Base-by-base conservation (phyloP, 2,113 vertebrate genomes). In the Bagarius yarrelli region DNA sequence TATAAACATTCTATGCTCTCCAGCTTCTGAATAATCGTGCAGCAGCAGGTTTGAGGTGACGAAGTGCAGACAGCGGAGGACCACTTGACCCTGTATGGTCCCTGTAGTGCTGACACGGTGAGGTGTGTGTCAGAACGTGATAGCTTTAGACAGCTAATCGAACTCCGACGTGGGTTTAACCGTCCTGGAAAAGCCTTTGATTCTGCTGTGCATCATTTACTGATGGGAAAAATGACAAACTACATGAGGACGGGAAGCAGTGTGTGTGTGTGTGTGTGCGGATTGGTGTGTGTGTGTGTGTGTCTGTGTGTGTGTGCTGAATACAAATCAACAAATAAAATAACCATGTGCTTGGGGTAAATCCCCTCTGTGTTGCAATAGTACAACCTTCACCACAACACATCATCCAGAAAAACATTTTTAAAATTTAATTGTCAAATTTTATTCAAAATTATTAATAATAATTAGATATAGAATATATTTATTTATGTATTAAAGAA, bases 111-210 rank as follows among this genome's bases (percentile, higher is more conserved):
- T 64, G 57, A 74, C 79, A 74, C 30, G 5, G 69, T 64, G 63
- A 55, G 55, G 44, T 36, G 44, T 36, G 57, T 53, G 79, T 63
- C 59, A 53, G 47, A 47, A 60, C 13, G 47, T 50, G 70, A 74
- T 56, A 64, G 70, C 79, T 52, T n/a, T 47, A 81, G 79, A 81
- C 79, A 81, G 69, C 53, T 79, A 83, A 83, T 83, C 66, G 67
- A 83, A 83, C 18, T 59, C 44, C 44, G 44, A 8, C 27, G 25
- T 79, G 70, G 66, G 67, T 83, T 79, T 77, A 57, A 66, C 57
- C 61, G n/a, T 74, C 56, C 57, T 34, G 73, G 63, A 64, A 32
- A 56, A 67, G 21, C 25, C 66, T 63, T 32, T 55, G 72, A 71
- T 64, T 66, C 63, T 47, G 23, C 11, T 0, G 23, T 56, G 61